These are phyloP conservation scores for Malacoctenus gilli DNA, from an alignment of 2,797 vertebrate species.

Conservation along the genomic window DNA sequence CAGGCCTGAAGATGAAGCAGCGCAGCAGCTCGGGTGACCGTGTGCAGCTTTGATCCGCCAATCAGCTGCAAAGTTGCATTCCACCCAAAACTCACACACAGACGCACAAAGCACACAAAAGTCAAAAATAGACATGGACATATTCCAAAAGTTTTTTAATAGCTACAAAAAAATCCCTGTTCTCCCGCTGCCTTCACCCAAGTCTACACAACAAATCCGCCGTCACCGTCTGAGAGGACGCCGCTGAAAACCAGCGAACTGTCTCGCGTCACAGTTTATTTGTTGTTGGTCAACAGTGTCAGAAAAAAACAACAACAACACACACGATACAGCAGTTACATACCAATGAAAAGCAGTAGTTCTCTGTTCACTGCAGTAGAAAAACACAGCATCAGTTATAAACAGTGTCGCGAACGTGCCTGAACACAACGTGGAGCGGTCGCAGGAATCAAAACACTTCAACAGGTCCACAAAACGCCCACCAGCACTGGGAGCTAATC, in stretches of 20 bases:
- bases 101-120: no score
- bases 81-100: no score
- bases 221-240: conserved; percentile 33
- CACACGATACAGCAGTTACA: conserved; percentile 20
- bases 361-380: conserved; percentile 30
- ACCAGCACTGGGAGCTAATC: conserved; percentile 17
- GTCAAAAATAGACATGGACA: no score
- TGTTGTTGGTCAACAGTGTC: conserved; percentile 37
- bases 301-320: neutral
- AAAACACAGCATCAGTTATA: conserved; percentile 5
- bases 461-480: conserved; percentile 38
- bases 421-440: conserved; percentile 9
- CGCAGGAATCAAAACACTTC: conserved; percentile 23
- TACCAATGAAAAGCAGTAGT: conserved; percentile 16
- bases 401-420: conserved; percentile 10
- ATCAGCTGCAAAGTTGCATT: no score
- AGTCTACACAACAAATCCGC: conserved; percentile 46
- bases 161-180: conserved; percentile 51
- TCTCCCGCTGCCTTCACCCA: conserved; percentile 57
- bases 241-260: conserved; percentile 18
- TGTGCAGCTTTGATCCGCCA: no score
- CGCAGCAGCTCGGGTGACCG: no score
- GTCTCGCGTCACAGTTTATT: conserved; percentile 28
- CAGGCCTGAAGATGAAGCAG: no score
- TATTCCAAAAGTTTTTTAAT: conserved; percentile 53